Conservation (phyloP, 2,888 invertebrate species). For the Allacma fusca region DNA sequence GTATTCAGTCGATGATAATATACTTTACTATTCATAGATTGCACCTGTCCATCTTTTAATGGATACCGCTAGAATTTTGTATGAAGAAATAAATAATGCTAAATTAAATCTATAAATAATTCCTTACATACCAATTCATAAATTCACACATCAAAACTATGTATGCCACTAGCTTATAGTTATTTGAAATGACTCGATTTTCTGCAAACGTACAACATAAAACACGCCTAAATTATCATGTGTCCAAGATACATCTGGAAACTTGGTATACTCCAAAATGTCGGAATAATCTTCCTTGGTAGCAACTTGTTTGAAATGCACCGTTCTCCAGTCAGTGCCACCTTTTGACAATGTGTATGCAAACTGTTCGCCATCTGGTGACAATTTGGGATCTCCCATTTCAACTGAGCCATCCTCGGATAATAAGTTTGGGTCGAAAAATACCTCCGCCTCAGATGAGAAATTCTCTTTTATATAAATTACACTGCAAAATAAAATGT, state of each 20-base stretch:
- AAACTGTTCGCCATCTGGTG: not conserved
- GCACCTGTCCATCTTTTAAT: not conserved
- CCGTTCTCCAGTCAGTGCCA: slow-evolving; percentile 37
- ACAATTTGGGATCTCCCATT: not conserved
- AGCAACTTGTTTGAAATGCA: slow-evolving; percentile 32
- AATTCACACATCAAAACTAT: too few species aligned
- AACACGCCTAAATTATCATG: slow-evolving; percentile 34
- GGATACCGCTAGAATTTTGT: slow-evolving; percentile 36
- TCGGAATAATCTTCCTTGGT: slow-evolving; percentile 31
- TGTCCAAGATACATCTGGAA: slow-evolving; percentile 35
- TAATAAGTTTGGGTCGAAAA: slow-evolving; percentile 20
- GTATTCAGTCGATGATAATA: slow-evolving; percentile 18
- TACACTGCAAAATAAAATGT: slow-evolving; percentile 64
- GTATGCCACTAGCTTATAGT: too few species aligned
- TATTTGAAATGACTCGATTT: too few species aligned
- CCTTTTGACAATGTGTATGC: not conserved
- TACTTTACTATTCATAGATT: slow-evolving; percentile 13
- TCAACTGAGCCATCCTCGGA: not conserved
- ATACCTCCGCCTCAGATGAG: slow-evolving; percentile 64
- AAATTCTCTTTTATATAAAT: slow-evolving; percentile 67
- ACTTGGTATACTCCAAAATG: slow-evolving; percentile 57
- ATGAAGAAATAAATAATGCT: too few species aligned
- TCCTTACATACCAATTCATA: too few species aligned
- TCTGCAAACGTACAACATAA: slow-evolving; percentile 29
- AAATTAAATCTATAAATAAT: too few species aligned